Conservation (phyloP, 2,888 invertebrate genomes). For the Epirrhoe alternata region DNA sequence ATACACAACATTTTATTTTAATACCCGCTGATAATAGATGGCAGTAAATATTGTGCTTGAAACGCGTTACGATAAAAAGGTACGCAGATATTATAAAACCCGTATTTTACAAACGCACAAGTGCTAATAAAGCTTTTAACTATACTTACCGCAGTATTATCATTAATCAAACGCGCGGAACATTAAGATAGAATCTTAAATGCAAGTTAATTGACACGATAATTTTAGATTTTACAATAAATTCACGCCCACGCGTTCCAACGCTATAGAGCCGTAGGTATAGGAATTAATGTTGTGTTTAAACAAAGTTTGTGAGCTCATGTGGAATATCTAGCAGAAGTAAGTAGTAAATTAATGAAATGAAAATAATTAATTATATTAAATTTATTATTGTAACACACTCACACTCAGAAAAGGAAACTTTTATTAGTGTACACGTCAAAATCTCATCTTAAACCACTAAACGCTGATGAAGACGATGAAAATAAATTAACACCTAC, state of each 20-base stretch:
- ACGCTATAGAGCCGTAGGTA: slow-evolving; percentile 22
- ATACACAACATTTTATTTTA: not conserved
- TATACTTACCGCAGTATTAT: slow-evolving; percentile 22
- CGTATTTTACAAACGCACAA: slow-evolving; percentile 5
- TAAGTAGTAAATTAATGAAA: not conserved
- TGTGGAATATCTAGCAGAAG: not conserved
- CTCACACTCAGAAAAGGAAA: not conserved
- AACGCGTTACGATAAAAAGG: not conserved
- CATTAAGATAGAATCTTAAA: slow-evolving; percentile 44
- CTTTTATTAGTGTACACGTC: not conserved
- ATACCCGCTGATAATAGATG: not conserved
- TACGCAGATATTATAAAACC: slow-evolving; percentile 10
- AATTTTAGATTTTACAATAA: slow-evolving; percentile 55
- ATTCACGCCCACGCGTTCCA: slow-evolving; percentile 52
- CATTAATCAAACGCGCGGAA: slow-evolving; percentile 33
- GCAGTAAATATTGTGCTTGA: not conserved
- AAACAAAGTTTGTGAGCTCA: slow-evolving; percentile 7
- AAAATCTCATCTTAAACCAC: slow-evolving; percentile 5
- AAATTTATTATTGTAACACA: too few species aligned
- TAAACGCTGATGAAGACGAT: slow-evolving; percentile 19
- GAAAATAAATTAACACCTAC: slow-evolving; percentile 34
- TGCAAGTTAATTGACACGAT: slow-evolving; percentile 47
- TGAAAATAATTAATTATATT: not conserved
- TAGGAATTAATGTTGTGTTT: slow-evolving; percentile 2
- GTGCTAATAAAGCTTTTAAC: slow-evolving; percentile 16